Evolutionary conservation across 2,888 invertebrate genomes (phyloP).

Genomic region (Cheilosia urbana): DNA sequence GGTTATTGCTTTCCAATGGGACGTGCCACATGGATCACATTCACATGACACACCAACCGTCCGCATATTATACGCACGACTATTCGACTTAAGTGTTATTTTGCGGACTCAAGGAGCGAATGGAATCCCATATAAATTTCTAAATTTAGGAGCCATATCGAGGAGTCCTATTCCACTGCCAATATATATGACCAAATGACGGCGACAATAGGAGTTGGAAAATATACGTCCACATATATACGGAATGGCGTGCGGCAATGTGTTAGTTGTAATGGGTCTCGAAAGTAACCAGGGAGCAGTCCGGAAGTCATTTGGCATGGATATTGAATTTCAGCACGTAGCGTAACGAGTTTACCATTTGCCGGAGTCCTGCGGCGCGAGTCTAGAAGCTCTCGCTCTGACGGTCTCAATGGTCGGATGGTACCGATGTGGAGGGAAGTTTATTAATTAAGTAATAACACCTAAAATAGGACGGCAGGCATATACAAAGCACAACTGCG

Average conservation of each 20-base stretch:
- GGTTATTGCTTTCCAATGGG: conserved; percentile 71
- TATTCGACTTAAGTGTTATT: conserved; percentile 60
- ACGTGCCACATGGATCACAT: conserved; percentile 67
- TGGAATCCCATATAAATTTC: conserved; percentile 69
- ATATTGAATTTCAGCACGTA: conserved; percentile 76
- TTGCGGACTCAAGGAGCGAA: conserved; percentile 55
- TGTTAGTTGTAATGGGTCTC: conserved; percentile 56
- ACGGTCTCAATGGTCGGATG: conserved; percentile 4
- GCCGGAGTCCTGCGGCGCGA: conserved; percentile 26
- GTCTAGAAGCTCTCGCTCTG: not conserved
- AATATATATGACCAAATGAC: conserved; percentile 43
- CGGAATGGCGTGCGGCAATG: conserved; percentile 59
- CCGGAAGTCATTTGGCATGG: conserved; percentile 75
- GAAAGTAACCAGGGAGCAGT: conserved; percentile 63
- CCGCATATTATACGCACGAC: conserved; percentile 39
- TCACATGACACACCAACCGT: conserved; percentile 15
- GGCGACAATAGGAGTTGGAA: conserved; percentile 54
- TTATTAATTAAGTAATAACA: conserved; percentile 76
- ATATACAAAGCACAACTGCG: conserved; percentile 5
- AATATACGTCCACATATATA: conserved; percentile 49
- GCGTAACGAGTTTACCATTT: conserved; percentile 71
- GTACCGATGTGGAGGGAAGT: conserved; percentile 58
- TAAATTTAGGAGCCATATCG: conserved; percentile 68
- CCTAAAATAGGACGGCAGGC: conserved; percentile 70
- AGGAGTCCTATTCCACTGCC: conserved; percentile 14